These are phyloP conservation scores for Iguana delicatissima DNA, from an alignment of 2,797 vertebrate species.

Conservation along the genomic window DNA sequence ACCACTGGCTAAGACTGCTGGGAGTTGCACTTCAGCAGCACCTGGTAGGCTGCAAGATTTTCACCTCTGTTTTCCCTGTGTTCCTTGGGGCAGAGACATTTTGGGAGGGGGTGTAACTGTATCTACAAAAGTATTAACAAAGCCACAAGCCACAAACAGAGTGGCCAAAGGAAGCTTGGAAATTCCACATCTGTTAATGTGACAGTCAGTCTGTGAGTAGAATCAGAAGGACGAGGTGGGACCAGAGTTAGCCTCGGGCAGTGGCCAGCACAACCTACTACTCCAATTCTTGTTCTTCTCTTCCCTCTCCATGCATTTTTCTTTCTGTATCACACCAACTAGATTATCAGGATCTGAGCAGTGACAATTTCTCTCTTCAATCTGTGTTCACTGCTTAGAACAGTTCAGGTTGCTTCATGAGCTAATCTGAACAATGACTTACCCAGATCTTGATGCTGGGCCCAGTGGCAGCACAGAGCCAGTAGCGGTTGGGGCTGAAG, in stretches of 20 bases:
- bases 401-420: neutral
- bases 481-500: constrained; percentile 98
- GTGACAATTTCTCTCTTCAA: neutral
- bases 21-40: too few relatives aligned
- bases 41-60: too few relatives aligned
- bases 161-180: neutral
- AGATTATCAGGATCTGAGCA: neutral
- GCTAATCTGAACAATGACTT: constrained; percentile 23
- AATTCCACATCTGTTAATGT: neutral
- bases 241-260: neutral
- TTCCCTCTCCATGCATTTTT: neutral
- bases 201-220: neutral
- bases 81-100: neutral
- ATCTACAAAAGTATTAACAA: neutral
- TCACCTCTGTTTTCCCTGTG: neutral
- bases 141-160: neutral
- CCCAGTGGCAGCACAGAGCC: constrained; percentile 96
- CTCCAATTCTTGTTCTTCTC: neutral
- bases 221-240: too few relatives aligned
- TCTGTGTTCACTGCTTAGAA: neutral
- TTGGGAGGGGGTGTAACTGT: too few relatives aligned
- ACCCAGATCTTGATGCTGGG: constrained; percentile 99
- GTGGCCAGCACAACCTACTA: neutral
- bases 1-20: neutral
- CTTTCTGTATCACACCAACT: neutral